A percentile compares a stretch with the other conserved stretches of the same genome.
Conservation (phyloP, 2,797 vertebrate genomes). For the Tiaroga cobitis region DNA sequence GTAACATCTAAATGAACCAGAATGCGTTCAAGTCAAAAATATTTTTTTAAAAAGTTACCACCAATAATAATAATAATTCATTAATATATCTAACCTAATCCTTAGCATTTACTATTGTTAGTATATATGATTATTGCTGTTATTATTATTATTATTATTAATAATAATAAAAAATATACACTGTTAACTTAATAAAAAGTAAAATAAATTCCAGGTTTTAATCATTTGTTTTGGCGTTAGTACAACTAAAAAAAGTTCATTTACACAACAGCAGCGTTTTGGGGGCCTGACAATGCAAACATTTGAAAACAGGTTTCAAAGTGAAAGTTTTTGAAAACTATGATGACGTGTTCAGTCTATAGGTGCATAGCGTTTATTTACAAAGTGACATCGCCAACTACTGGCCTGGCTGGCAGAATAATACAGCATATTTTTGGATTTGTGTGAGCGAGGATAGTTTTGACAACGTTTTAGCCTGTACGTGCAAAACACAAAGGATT, state of each 20-base stretch:
- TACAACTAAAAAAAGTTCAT: not conserved
- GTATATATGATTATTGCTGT: not conserved
- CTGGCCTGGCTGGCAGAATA: not conserved
- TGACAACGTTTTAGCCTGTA: too few relatives aligned
- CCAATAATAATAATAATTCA: not conserved
- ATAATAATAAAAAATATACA: not conserved
- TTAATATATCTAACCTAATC: not conserved
- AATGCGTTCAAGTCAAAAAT: not conserved
- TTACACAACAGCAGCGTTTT: not conserved
- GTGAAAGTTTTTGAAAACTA: not conserved
- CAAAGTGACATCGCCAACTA: not conserved
- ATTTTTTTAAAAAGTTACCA: not conserved
- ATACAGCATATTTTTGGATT: not conserved
- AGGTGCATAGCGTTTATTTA: not conserved
- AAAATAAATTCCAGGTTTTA: not conserved
- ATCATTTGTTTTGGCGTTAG: not conserved
- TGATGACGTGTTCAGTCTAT: not conserved
- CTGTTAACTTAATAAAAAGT: not conserved
- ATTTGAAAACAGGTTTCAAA: not conserved
- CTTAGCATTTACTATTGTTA: not conserved
- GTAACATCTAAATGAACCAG: not conserved
- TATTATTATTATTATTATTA: not conserved
- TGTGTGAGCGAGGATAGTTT: not conserved
- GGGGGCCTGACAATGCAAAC: not conserved
- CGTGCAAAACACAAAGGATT: too few relatives aligned